Evolutionary conservation across 2,888 invertebrate genomes (phyloP).

Genomic region (Parelbella ahira): DNA sequence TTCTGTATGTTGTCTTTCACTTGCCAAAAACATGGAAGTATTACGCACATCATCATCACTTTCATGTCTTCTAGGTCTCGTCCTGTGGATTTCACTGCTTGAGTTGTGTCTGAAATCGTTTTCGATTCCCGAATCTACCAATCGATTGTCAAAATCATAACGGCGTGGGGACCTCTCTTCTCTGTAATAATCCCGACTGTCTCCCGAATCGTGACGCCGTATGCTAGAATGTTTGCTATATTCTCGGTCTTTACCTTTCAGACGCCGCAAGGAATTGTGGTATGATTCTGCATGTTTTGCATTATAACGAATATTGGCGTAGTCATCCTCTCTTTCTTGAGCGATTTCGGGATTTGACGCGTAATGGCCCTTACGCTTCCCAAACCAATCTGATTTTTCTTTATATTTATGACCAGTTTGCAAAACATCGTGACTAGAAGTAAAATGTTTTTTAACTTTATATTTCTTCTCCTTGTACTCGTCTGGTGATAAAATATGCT

Average conservation of each 20-base stretch:
- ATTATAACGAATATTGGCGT: slow-evolving; percentile 63
- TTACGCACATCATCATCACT: slow-evolving; percentile 86
- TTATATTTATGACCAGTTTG: slow-evolving; percentile 70
- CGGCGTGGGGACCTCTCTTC: slow-evolving; percentile 67
- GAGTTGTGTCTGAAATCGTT: slow-evolving; percentile 89
- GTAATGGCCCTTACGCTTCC: slow-evolving; percentile 75
- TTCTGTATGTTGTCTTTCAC: slow-evolving; percentile 87
- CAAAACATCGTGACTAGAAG: slow-evolving; percentile 73
- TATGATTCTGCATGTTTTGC: slow-evolving; percentile 68
- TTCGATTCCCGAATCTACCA: slow-evolving; percentile 90
- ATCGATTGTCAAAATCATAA: slow-evolving; percentile 80
- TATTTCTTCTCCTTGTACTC: slow-evolving; percentile 78
- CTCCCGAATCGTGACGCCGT: slow-evolving; percentile 68
- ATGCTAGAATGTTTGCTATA: slow-evolving; percentile 53
- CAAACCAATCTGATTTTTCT: slow-evolving; percentile 65
- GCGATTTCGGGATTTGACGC: slow-evolving; percentile 83
- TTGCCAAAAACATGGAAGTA: slow-evolving; percentile 85
- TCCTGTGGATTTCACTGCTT: slow-evolving; percentile 73
- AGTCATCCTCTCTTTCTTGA: slow-evolving; percentile 71
- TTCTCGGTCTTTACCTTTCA: slow-evolving; percentile 74
- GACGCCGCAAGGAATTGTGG: slow-evolving; percentile 82
- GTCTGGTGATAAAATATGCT: slow-evolving; percentile 82
- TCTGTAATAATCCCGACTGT: slow-evolving; percentile 72
- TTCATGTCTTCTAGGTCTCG: slow-evolving; percentile 66
- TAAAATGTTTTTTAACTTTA: slow-evolving; percentile 64